phyloP scores from a whole-genome alignment of 2,113 vertebrate genomes.

The Pongo pygmaeus region DNA sequence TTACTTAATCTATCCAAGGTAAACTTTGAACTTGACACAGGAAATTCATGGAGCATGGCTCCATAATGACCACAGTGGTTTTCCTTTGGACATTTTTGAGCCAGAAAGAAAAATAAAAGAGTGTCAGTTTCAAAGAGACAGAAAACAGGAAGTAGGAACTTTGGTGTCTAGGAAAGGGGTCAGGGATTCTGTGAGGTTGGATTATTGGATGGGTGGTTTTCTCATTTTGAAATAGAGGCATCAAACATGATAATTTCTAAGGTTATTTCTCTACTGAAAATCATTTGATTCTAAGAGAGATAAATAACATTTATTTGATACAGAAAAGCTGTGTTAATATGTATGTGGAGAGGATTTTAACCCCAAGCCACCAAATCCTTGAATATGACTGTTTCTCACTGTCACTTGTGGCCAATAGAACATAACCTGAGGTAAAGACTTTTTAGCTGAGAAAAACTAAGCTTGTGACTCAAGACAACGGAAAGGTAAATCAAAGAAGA shows the following conservation, averaged over 20 bases:
- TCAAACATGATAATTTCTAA: background rate
- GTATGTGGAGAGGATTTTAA: background rate
- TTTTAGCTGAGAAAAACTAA: constrained; percentile 26
- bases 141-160: background rate
- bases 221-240: background rate
- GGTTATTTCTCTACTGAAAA: background rate
- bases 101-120: background rate
- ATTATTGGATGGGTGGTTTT: background rate
- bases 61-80: background rate
- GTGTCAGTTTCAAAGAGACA: background rate
- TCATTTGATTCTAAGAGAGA: constrained; percentile 11
- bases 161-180: background rate
- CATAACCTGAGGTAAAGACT: background rate
- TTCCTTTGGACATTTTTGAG: constrained; percentile 23
- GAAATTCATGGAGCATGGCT: background rate
- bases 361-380: background rate
- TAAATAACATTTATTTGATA: constrained; percentile 13
- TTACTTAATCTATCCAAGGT: background rate
- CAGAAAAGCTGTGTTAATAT: background rate
- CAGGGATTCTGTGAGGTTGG: background rate
- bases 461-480: constrained; percentile 18
- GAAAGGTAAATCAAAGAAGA: constrained; percentile 23
- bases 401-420: background rate
- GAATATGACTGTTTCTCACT: background rate
- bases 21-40: background rate